Conservation (phyloP, 2,888 invertebrate species). For the Cephus spinipes region DNA sequence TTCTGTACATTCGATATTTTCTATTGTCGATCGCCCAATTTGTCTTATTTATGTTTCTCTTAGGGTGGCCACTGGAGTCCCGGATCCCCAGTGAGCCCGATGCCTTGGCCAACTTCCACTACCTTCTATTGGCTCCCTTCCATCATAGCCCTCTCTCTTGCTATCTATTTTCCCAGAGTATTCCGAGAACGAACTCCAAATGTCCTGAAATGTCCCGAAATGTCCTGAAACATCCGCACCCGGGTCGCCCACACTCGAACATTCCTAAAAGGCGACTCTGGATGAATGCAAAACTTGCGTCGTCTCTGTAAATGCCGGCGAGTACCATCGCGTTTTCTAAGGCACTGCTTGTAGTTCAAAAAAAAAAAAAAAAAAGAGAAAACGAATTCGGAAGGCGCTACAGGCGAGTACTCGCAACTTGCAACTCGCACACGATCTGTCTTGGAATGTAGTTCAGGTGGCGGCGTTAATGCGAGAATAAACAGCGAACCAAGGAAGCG, state of each 20-base stretch:
- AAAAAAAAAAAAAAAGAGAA: too few relatives aligned
- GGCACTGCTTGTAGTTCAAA: too few relatives aligned
- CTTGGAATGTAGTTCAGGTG: slow-evolving; percentile 48
- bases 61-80: slow-evolving; percentile 39
- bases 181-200: too few relatives aligned
- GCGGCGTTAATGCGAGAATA: slow-evolving; percentile 60
- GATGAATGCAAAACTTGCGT: too few relatives aligned
- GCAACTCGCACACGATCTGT: slow-evolving; percentile 47
- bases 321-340: too few relatives aligned
- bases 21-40: slow-evolving; percentile 66
- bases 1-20: slow-evolving; percentile 66
- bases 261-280: too few relatives aligned
- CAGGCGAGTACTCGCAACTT: too few relatives aligned
- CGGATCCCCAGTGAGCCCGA: slow-evolving; percentile 14
- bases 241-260: too few relatives aligned
- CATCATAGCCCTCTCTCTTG: slow-evolving; percentile 39
- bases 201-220: too few relatives aligned
- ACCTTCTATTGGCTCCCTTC: slow-evolving; percentile 34
- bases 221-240: too few relatives aligned
- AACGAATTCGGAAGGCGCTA: too few relatives aligned
- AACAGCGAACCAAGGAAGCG: slow-evolving; percentile 49
- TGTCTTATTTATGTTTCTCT: slow-evolving; percentile 67
- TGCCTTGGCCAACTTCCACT: slow-evolving; percentile 51
- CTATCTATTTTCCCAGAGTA: slow-evolving; percentile 15
- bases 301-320: too few relatives aligned